Evolutionary conservation across 2,113 vertebrate species (phyloP).

Genomic region (Felis chaus): DNA sequence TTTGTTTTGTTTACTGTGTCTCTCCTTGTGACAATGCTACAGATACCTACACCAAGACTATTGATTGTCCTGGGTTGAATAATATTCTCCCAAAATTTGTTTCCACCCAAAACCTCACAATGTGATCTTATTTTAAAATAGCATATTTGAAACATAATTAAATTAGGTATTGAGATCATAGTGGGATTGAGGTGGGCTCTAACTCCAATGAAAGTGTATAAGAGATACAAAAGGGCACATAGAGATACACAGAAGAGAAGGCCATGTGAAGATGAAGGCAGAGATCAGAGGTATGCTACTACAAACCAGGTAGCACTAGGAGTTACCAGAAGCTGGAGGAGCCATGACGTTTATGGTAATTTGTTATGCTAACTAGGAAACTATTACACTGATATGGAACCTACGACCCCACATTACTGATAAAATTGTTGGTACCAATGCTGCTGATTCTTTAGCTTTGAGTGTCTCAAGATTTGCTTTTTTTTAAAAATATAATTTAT

Average conservation of each 20-base stretch:
- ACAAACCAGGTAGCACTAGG: not conserved
- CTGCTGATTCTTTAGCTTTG: not conserved
- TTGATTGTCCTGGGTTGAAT: not conserved
- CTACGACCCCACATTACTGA: not conserved
- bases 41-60: not conserved
- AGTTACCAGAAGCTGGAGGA: not conserved
- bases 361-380: not conserved
- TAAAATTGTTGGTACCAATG: not conserved
- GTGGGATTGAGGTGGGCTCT: not conserved
- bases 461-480: conserved; percentile 3
- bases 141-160: not conserved
- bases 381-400: not conserved
- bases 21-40: not conserved
- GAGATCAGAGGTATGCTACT: not conserved
- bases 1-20: not conserved
- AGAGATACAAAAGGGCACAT: not conserved
- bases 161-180: not conserved
- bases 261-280: not conserved
- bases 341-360: not conserved
- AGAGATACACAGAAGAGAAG: not conserved
- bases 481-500: too few relatives aligned
- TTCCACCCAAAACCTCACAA: not conserved
- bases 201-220: not conserved
- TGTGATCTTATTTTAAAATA: not conserved
- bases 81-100: not conserved